A percentile compares a stretch with the other conserved stretches of the same genome.
phyloP scores from a whole-genome alignment of 2,797 vertebrate species.

The Sandelia bainsii region DNA sequence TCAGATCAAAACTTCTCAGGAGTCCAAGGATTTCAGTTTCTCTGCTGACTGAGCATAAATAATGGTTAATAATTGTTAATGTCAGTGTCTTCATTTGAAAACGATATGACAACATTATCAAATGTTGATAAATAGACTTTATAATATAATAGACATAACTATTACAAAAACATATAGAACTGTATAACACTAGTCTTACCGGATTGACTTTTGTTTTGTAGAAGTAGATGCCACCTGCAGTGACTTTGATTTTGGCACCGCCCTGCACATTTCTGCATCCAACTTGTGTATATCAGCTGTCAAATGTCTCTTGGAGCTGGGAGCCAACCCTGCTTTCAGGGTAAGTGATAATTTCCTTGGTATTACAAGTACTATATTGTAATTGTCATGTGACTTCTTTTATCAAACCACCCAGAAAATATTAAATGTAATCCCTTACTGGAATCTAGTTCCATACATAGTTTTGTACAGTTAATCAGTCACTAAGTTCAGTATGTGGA shows the following conservation, averaged over 20 bases:
- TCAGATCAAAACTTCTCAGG: too few relatives aligned
- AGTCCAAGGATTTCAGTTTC: not conserved
- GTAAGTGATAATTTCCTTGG: conserved; percentile 75
- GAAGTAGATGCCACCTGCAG: conserved; percentile 98
- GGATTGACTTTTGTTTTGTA: conserved; percentile 60
- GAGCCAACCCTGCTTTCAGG: conserved; percentile 96
- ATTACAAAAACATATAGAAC: not conserved
- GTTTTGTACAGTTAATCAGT: too few relatives aligned
- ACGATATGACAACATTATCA: not conserved
- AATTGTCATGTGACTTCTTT: not conserved
- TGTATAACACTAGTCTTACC: not conserved
- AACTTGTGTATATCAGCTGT: conserved; percentile 94
- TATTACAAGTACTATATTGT: not conserved
- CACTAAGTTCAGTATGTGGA: too few relatives aligned
- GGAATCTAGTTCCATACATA: too few relatives aligned
- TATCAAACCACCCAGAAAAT: not conserved
- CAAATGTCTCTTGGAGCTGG: conserved; percentile 92
- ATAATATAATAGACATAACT: too few relatives aligned
- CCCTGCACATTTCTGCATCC: conserved; percentile 95
- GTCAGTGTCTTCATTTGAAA: not conserved
- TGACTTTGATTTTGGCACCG: conserved; percentile 98
- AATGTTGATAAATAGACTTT: not conserved
- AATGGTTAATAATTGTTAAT: not conserved
- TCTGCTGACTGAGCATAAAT: not conserved
- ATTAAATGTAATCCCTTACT: not conserved